Evolutionary conservation across 1,140 invertebrate genomes (phyloP), one percentile per base, ranked within the genome.

Genomic region (Spodoptera frugiperda): DNA sequence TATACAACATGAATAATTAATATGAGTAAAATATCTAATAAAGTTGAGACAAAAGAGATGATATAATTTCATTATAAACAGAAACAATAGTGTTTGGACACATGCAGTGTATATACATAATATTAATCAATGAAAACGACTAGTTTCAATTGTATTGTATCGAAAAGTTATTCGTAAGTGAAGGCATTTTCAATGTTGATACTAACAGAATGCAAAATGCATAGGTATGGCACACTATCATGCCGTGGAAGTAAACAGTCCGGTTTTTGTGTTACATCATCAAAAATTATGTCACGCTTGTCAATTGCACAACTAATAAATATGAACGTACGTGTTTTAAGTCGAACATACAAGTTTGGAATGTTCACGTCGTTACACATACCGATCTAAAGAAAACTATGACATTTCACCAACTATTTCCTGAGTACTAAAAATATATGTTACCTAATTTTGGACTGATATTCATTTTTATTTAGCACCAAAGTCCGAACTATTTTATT

Each of bases 401-500:
- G 49, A 53, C 25, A 68, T 68, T 53, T 53, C 68, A 71, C 33
- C 30, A 71, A 55, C 51, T 61, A 61, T 61, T 61, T 61, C 48
- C 46, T 49, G 30, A 25, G 21, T 75, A 63, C 72, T 65, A 75
- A 74, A 76, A 68, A 48, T 51, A 48, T 57, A 54, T 55, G 49
- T 57, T 68, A 74, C 33, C 67, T 80, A 76, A 80, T 76, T 83
- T 80, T 85, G 84, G 84, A 85, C 81, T 83, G 82, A 79, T 82
- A 82, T 81, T 80, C 49, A 73, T 59, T 82, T 78, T 76, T 70
- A 81, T 81, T 89, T 92, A 92, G 91, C 91, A 92, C 91, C 91
- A 92, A 90, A 88, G 82, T 90, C 87, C 81, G 87, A 89, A 84
- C 81, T 90, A 90, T 87, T 85, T 81, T 84, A 84, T 80, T 82